A percentile compares a stretch with the other conserved stretches of the same genome.
phyloP scores from a whole-genome alignment of 1,140 invertebrate genomes.

The Zaprionus ornatus region DNA sequence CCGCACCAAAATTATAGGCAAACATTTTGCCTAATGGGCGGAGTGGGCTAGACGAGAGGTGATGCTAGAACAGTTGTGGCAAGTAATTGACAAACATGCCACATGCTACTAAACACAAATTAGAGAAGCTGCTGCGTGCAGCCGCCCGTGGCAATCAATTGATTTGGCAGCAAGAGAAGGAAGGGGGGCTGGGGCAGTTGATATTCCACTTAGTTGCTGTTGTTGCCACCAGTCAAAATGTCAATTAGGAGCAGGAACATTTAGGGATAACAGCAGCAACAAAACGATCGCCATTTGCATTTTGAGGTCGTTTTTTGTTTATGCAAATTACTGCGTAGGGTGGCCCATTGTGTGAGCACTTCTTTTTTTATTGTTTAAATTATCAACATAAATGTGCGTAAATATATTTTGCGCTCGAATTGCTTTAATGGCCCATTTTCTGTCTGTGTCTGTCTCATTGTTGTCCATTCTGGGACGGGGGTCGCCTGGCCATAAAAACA shows the following conservation, averaged over 20 bases:
- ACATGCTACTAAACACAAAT: slow-evolving; percentile 81
- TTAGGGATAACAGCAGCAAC: not conserved
- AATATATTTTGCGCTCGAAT: slow-evolving; percentile 41
- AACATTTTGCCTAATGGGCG: slow-evolving; percentile 53
- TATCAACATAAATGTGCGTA: slow-evolving; percentile 55
- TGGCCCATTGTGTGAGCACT: not conserved
- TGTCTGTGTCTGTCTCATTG: slow-evolving; percentile 36
- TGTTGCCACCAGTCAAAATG: slow-evolving; percentile 61
- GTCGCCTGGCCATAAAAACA: slow-evolving; percentile 61
- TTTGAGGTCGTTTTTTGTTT: slow-evolving; percentile 52
- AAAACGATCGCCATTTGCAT: slow-evolving; percentile 58
- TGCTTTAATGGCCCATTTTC: slow-evolving; percentile 26
- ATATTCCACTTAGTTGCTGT: not conserved
- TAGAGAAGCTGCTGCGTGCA: slow-evolving; percentile 50
- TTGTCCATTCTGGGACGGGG: slow-evolving; percentile 26
- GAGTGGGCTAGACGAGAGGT: not conserved
- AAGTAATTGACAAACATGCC: slow-evolving; percentile 80
- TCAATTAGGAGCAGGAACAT: slow-evolving; percentile 55
- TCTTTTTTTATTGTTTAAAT: slow-evolving; percentile 53
- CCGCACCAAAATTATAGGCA: slow-evolving; percentile 59
- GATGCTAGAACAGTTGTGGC: slow-evolving; percentile 24
- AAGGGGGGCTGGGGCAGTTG: too few relatives aligned
- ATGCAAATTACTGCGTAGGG: slow-evolving; percentile 56
- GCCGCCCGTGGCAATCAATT: slow-evolving; percentile 65
- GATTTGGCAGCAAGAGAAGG: slow-evolving; percentile 44